Percentiles rank a stretch among this genome's conserved stretches.
phyloP scores from a whole-genome alignment of 2,797 vertebrate species.

The Neolamprologus multifasciatus region DNA sequence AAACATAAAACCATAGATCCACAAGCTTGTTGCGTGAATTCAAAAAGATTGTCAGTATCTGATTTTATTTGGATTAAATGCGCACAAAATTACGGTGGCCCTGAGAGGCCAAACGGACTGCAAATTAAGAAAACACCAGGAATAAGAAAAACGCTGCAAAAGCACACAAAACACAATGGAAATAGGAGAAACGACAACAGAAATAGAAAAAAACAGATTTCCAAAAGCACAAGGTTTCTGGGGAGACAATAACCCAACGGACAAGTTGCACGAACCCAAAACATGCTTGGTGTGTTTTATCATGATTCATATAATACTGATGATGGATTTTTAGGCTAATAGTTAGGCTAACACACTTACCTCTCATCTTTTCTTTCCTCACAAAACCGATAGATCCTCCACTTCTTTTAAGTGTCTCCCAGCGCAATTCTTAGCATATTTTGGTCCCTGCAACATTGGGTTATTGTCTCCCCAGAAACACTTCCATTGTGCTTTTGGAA shows the following conservation, averaged over 20 bases:
- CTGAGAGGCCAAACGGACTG: neutral
- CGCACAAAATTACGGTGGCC: neutral
- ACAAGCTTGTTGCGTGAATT: neutral
- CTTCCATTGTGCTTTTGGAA: neutral
- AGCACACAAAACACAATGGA: fast-evolving
- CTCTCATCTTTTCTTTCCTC: neutral
- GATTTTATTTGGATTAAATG: neutral
- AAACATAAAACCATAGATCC: neutral
- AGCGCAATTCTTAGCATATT: too few relatives aligned
- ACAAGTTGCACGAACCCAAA: neutral
- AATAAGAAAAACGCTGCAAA: neutral
- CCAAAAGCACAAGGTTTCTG: neutral
- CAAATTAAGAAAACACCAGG: neutral
- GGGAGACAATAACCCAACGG: neutral
- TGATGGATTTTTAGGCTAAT: neutral
- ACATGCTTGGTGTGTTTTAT: neutral
- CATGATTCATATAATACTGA: neutral
- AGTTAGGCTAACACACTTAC: neutral
- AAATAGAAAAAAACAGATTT: neutral
- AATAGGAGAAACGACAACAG: neutral
- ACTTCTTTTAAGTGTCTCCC: too few relatives aligned
- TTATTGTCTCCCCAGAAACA: neutral
- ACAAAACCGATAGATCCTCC: neutral
- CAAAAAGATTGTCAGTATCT: neutral
- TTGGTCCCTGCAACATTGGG: neutral